A percentile compares a stretch with the other conserved stretches of the same genome.
Evolutionary conservation across 2,797 vertebrate genomes (phyloP).

Genomic region (Hyperoplus lanceolatus): DNA sequence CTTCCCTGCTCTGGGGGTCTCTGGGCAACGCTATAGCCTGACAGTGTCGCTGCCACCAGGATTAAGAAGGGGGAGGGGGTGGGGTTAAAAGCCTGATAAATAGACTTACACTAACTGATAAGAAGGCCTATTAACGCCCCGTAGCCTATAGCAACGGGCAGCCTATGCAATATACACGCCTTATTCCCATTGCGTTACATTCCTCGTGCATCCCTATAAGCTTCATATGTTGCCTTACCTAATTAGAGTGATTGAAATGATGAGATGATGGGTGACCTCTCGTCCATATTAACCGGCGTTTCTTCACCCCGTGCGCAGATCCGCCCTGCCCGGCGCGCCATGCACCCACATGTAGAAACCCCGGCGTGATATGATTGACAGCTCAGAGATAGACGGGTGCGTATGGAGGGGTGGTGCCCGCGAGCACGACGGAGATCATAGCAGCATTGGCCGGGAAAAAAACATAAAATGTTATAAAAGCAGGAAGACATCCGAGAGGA

Average conservation of each 20-base stretch:
- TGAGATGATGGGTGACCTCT: conserved; percentile 71
- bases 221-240: conserved; percentile 63
- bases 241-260: conserved; percentile 66
- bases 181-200: conserved; percentile 33
- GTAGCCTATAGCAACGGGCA: conserved; percentile 47
- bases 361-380: conserved; percentile 82
- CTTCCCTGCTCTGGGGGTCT: conserved; percentile 62
- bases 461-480: background rate
- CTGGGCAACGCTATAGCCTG: conserved; percentile 53
- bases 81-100: conserved; percentile 46
- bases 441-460: conserved; percentile 26
- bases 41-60: conserved; percentile 65
- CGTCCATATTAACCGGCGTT: conserved; percentile 81
- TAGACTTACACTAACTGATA: conserved; percentile 53
- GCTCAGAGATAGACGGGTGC: conserved; percentile 64
- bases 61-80: conserved; percentile 13
- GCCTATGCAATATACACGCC: conserved; percentile 41
- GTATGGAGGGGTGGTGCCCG: conserved; percentile 73
- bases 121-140: conserved; percentile 70
- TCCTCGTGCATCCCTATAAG: conserved; percentile 26
- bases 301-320: conserved; percentile 76
- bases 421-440: conserved; percentile 55
- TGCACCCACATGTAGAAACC: conserved; percentile 82
- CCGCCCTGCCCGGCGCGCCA: conserved; percentile 82
- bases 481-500: conserved; percentile 34